A percentile compares a stretch with the other conserved stretches of the same genome.
Conservation (phyloP, 2,888 invertebrate genomes). For the Hanleya hanleyi region DNA sequence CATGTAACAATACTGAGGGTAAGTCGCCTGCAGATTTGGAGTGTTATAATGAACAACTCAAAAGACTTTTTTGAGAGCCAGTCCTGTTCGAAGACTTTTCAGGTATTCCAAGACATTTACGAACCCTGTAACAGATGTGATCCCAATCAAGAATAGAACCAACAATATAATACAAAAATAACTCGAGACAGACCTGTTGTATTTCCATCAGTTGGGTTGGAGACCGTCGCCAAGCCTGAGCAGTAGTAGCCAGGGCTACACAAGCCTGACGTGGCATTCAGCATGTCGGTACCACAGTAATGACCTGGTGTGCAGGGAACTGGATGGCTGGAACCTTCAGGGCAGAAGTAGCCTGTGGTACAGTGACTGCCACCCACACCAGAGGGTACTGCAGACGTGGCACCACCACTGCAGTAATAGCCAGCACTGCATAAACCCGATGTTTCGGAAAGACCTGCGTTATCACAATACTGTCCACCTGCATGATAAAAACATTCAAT, state of each 20-base stretch:
- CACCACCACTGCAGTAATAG: constrained; percentile 92
- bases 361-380: constrained; percentile 55
- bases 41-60: too few relatives aligned
- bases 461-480: constrained; percentile 66
- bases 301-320: constrained; percentile 60
- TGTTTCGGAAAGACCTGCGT: constrained; percentile 50
- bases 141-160: too few relatives aligned
- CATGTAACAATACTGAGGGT: too few relatives aligned
- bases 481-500: too few relatives aligned
- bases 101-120: too few relatives aligned
- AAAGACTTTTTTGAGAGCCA: too few relatives aligned
- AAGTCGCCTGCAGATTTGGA: too few relatives aligned
- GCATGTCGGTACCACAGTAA: constrained; percentile 57
- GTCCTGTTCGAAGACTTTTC: too few relatives aligned
- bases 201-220: constrained; percentile 65
- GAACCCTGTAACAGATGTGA: too few relatives aligned
- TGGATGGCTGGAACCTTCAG: constrained; percentile 55
- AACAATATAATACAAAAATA: too few relatives aligned
- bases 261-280: constrained; percentile 58
- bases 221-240: constrained; percentile 46
- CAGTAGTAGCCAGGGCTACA: constrained; percentile 68
- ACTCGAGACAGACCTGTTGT: constrained; percentile 59
- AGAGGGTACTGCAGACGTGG: constrained; percentile 81
- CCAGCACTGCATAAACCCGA: constrained; percentile 62
- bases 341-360: constrained; percentile 61